Evolutionary conservation across 2,113 vertebrate genomes (phyloP).

Genomic region (Nanger granti): DNA sequence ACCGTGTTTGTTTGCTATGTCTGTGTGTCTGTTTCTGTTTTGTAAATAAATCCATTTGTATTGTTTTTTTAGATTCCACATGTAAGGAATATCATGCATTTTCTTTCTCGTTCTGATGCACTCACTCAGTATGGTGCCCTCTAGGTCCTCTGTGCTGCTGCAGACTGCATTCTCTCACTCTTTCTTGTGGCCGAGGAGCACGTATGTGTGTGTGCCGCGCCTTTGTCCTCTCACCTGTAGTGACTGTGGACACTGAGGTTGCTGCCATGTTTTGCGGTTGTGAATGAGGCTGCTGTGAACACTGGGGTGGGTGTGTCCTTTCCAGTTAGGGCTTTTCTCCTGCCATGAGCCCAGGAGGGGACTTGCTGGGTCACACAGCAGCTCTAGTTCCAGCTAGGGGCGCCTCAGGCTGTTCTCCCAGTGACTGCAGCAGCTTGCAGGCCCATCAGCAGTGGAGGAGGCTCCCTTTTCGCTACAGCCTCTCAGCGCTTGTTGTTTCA

Average conservation of each 20-base stretch:
- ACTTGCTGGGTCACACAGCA: fast-evolving
- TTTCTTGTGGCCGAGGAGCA: fast-evolving
- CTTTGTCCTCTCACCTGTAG: background rate
- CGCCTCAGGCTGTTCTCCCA: fast-evolving
- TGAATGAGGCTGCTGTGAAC: background rate
- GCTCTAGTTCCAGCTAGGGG: background rate
- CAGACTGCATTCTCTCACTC: fast-evolving
- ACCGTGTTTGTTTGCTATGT: fast-evolving
- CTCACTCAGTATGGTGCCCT: fast-evolving
- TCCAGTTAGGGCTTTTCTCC: background rate
- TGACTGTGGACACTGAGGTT: fast-evolving
- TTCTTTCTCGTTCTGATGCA: background rate
- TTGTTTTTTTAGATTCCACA: background rate
- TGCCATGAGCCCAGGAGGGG: background rate
- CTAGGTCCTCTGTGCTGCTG: background rate
- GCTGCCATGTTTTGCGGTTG: background rate
- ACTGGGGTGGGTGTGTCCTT: background rate
- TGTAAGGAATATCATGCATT: fast-evolving
- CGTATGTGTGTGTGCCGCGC: fast-evolving
- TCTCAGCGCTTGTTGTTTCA: background rate
- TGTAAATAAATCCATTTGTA: background rate
- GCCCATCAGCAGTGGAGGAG: fast-evolving
- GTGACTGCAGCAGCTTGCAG: fast-evolving
- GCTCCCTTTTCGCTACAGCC: fast-evolving
- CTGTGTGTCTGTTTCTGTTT: background rate